Conservation (phyloP, 1,140 invertebrate genomes). For the Goniozus legneri region DNA sequence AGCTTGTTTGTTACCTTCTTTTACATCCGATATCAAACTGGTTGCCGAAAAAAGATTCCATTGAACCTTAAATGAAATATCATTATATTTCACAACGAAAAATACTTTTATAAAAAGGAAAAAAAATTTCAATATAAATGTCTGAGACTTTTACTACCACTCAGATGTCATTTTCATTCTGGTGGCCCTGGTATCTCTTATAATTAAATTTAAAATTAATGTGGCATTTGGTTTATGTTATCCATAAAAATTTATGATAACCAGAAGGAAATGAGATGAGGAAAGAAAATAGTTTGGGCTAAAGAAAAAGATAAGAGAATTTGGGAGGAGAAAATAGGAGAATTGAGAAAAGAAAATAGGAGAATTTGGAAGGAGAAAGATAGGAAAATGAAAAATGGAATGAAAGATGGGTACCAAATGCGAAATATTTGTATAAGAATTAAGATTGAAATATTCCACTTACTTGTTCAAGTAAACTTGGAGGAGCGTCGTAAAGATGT, state of each 20-base stretch:
- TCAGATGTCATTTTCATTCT: conserved; percentile 44
- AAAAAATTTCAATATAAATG: conserved; percentile 29
- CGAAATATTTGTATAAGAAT: too few relatives aligned
- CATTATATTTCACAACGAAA: conserved; percentile 4
- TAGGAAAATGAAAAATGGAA: neutral
- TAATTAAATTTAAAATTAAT: too few relatives aligned
- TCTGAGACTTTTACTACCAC: conserved; percentile 52
- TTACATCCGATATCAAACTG: conserved; percentile 56
- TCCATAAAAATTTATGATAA: too few relatives aligned
- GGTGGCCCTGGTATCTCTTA: conserved; percentile 52
- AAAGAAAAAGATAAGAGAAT: too few relatives aligned
- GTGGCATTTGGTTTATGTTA: too few relatives aligned
- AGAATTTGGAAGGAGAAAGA: neutral
- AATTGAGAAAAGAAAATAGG: too few relatives aligned
- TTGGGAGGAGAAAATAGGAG: too few relatives aligned
- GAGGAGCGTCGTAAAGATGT: conserved; percentile 86
- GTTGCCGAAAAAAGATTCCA: conserved; percentile 78
- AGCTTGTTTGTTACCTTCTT: conserved; percentile 57
- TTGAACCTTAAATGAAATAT: conserved; percentile 63
- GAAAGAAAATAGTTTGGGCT: too few relatives aligned
- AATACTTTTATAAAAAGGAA: too few relatives aligned
- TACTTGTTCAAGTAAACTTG: conserved; percentile 73
- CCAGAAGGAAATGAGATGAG: conserved; percentile 3
- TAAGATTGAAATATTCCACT: conserved; percentile 17
- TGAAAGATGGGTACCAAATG: conserved; percentile 3